Base-by-base conservation (phyloP, 2,888 invertebrate genomes). In the Thereva unica region DNA sequence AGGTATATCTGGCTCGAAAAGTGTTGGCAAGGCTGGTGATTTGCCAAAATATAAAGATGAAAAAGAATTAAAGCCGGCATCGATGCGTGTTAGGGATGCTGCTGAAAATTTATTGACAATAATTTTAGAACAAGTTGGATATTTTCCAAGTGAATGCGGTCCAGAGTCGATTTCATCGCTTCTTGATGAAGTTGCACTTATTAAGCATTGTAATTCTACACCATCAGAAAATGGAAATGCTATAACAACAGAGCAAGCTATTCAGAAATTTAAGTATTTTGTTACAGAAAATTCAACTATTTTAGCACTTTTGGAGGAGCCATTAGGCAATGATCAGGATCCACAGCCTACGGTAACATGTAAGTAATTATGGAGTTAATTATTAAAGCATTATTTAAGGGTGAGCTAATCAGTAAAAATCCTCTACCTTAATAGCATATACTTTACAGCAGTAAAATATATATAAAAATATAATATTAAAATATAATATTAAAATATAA, bases 71-170 rank as follows among this genome's bases (percentile, higher is more conserved):
- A 97, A 97, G 77, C 97, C 99, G 0, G 97, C 95, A 0, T 98
- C 98, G 0, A 93, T 97, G 91, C 85, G 99, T 72, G 99, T 99
- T 0, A 87, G 96, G 68, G 98, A 99, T 82, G 97, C 98, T 0
- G 99, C 98, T 0, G 98, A 99, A 80, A 92, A 92, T 71, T 83
- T 98, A 45, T 84, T 98, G 5, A 93, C 95, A 72, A 87, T 92
- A 68, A 92, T 97, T 72, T 85, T 97, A 68, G 95, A 96, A 79
- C 94, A 95, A 84, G 90, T 91, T 45, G 93, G 92, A 0, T 91
- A 90, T 75, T 92, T 92, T 74, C 91, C 92, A 0, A 90, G 89
- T 70, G 91, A 92, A 66, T 91, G 90, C 78, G 92, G 93, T 0
- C 89, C 92, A 0, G 91, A 92, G 77, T 90, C 91, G 0, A 83